Evolutionary conservation across 2,113 vertebrate species (phyloP), one percentile per base, ranked within the genome.

Genomic region (Ellobius talpinus): DNA sequence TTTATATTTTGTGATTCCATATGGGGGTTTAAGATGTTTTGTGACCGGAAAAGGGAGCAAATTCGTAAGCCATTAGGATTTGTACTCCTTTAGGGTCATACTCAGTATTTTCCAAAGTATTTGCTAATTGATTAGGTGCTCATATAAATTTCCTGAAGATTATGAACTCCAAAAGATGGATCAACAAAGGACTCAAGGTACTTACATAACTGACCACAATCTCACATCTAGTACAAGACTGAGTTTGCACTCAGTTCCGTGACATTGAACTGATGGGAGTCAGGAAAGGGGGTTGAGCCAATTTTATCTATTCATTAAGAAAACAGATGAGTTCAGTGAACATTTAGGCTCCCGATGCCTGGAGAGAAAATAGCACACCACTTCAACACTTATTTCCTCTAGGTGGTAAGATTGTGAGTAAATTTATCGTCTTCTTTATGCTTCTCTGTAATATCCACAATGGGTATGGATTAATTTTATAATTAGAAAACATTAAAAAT

Each of bases 401-500:
- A 93, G 78, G 87, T 78, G 68, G 73, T 79, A 93, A 87, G 47
- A 70, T 72, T 70, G 84, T 61, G 65, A 61, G 39, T 85, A 96
- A 87, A 94, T 90, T 65, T 78, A 92, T 61, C 14, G 10, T 39
- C 66, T 91, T 93, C 52, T 93, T 92, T 85, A 58, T 76, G 76
- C 19, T 72, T 81, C 88, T 87, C 68, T 96, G 31, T 85, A 92
- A 76, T 78, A 93, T 93, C 85, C 33, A 42, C 79, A 58, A 73
- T 36, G 79, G 61, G 17, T 58, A 8, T 58, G 9, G 42, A 95
- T 77, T 89, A 70, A 79, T 85, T 52, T 96, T 91, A 96, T 93
- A 95, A 95, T 93, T 85, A 92, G 84, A 94, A 97, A 93, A 65
- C 33, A 66, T 65, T 65, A 39, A 63, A 95, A 87, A 87, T 72